phyloP scores from a whole-genome alignment of 2,113 vertebrate genomes.

The Eudorcas thomsonii region DNA sequence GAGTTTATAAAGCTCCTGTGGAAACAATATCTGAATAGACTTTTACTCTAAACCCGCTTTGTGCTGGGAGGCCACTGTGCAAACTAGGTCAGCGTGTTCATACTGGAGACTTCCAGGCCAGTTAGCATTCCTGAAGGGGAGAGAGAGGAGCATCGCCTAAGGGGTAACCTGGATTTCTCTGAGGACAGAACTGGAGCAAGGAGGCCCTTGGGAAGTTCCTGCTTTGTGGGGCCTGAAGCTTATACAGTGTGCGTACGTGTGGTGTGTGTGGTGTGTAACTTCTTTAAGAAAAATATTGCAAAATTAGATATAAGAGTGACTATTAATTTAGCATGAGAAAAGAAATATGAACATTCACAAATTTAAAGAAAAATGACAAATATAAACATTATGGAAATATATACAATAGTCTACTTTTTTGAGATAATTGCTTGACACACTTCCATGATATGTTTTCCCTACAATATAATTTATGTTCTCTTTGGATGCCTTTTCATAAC shows the following conservation, averaged over 20 bases:
- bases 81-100: not conserved
- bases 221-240: not conserved
- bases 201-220: too few species aligned
- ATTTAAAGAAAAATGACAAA: not conserved
- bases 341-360: not conserved
- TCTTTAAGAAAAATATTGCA: not conserved
- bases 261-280: not conserved
- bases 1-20: not conserved
- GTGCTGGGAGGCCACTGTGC: not conserved
- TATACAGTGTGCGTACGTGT: not conserved
- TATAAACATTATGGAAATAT: not conserved
- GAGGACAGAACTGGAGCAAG: not conserved
- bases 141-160: not conserved
- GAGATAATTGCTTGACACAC: not conserved
- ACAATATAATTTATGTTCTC: not conserved
- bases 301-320: not conserved
- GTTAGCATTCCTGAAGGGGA: not conserved
- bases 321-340: not conserved
- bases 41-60: not conserved
- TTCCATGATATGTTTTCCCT: not conserved
- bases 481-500: not conserved
- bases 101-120: not conserved
- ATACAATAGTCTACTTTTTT: not conserved
- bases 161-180: not conserved
- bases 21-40: not conserved